These are phyloP conservation scores for Lapara coniferarum DNA, from an alignment of 2,888 invertebrate species.

Conservation along the genomic window DNA sequence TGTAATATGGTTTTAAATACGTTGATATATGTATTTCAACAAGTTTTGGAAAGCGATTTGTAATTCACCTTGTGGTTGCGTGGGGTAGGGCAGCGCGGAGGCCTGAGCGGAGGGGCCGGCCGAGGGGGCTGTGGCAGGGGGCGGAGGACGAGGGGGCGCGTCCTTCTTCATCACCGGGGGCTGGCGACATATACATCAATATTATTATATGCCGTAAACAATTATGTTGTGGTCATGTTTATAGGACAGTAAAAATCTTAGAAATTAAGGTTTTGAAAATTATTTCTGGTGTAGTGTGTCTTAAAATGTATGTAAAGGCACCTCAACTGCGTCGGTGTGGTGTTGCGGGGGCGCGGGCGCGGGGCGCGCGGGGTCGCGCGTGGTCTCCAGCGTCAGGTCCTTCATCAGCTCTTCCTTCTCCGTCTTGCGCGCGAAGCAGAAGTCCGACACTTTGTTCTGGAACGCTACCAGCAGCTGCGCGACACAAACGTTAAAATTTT, in stretches of 20 bases:
- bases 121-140: constrained; percentile 46
- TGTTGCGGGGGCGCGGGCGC: constrained; percentile 58
- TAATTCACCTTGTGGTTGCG: constrained; percentile 84
- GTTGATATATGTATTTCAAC: no score
- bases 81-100: constrained; percentile 87
- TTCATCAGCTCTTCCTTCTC: constrained; percentile 99
- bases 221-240: no score
- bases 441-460: constrained; percentile 99
- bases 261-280: no score
- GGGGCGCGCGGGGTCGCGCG: constrained; percentile 84
- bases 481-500: not conserved
- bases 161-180: constrained; percentile 50
- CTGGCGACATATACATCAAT: constrained; percentile 34
- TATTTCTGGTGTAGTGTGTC: no score
- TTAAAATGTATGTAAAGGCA: not conserved
- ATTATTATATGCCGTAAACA: not conserved
- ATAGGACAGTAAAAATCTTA: no score
- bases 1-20: no score
- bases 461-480: constrained; percentile 93
- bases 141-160: constrained; percentile 56
- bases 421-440: constrained; percentile 98
- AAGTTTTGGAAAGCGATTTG: not conserved
- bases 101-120: constrained; percentile 57
- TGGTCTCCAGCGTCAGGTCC: constrained; percentile 94
- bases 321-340: constrained; percentile 39